phyloP scores from a whole-genome alignment of 1,140 invertebrate genomes.

The Drosophila asahinai region DNA sequence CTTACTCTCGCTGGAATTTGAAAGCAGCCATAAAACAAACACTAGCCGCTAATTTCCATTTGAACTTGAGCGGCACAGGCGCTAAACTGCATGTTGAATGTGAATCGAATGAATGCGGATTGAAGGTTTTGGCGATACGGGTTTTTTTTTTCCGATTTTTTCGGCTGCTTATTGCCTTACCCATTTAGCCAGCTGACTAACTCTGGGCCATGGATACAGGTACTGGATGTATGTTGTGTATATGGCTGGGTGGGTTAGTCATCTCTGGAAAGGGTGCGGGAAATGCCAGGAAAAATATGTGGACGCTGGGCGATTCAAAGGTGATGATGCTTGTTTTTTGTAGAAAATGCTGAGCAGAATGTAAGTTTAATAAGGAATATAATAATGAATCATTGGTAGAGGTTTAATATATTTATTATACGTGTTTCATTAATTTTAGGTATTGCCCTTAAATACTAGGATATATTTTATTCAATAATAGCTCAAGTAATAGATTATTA shows the following conservation, averaged over 20 bases:
- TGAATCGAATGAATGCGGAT: constrained; percentile 52
- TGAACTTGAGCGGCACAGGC: constrained; percentile 72
- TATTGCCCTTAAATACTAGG: too few relatives aligned
- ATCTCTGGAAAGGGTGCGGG: not conserved
- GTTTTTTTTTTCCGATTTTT: constrained; percentile 47
- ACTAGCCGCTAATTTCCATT: constrained; percentile 65
- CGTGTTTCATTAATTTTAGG: too few relatives aligned
- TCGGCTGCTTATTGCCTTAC: constrained; percentile 17
- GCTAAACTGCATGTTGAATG: constrained; percentile 73
- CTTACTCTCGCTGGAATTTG: constrained; percentile 44
- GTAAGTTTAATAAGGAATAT: too few relatives aligned
- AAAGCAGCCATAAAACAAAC: constrained; percentile 60
- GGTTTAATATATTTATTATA: too few relatives aligned
- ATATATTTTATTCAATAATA: too few relatives aligned
- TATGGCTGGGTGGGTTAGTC: too few relatives aligned
- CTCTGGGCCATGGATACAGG: constrained; percentile 16
- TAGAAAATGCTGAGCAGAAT: too few relatives aligned
- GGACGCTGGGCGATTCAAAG: not conserved
- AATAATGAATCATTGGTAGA: too few relatives aligned
- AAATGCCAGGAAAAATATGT: not conserved
- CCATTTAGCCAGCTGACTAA: constrained; percentile 30
- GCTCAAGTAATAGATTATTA: too few relatives aligned
- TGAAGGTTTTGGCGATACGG: constrained; percentile 61
- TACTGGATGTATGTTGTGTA: too few relatives aligned
- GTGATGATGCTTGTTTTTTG: not conserved